These are phyloP conservation scores for Aleiodes leptofemur DNA, from an alignment of 2,888 invertebrate genomes.

Conservation along the genomic window DNA sequence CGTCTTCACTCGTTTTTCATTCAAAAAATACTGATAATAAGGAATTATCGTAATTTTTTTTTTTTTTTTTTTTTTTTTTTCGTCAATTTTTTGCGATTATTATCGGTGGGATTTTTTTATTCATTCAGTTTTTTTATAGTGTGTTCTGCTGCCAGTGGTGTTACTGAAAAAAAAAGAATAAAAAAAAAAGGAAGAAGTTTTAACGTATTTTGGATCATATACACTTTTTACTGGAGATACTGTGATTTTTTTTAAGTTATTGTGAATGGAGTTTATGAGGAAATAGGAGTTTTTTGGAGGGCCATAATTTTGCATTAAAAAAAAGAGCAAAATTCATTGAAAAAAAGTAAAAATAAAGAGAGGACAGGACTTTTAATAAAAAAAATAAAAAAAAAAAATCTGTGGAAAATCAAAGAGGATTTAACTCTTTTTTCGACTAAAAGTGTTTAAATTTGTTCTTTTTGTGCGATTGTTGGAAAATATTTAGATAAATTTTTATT, in stretches of 20 bases:
- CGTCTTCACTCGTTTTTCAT: background rate
- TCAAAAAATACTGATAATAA: background rate
- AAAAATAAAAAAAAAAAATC: too few relatives aligned
- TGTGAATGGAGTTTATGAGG: slow-evolving; percentile 23
- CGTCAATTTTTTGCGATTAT: too few relatives aligned
- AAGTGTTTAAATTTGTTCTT: too few relatives aligned
- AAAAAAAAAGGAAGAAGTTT: background rate
- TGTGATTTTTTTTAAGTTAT: slow-evolving; percentile 23
- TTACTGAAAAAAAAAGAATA: background rate
- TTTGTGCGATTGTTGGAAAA: background rate
- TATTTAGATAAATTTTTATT: background rate
- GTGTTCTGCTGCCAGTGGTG: slow-evolving; percentile 11
- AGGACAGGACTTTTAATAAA: too few relatives aligned
- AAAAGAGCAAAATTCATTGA: too few relatives aligned
- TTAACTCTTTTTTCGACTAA: background rate
- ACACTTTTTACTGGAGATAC: slow-evolving; percentile 12
- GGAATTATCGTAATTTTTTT: background rate
- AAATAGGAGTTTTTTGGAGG: slow-evolving; percentile 6
- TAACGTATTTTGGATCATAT: too few relatives aligned
- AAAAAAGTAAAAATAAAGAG: too few relatives aligned
- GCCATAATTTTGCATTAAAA: background rate
- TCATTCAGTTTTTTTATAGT: background rate
- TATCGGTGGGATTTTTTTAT: too few relatives aligned
- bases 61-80: background rate
- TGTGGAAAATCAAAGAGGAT: too few relatives aligned